Evolutionary conservation across 2,113 vertebrate genomes (phyloP), one percentile per base, ranked within the genome.

Genomic region (Phasianus colchicus): DNA sequence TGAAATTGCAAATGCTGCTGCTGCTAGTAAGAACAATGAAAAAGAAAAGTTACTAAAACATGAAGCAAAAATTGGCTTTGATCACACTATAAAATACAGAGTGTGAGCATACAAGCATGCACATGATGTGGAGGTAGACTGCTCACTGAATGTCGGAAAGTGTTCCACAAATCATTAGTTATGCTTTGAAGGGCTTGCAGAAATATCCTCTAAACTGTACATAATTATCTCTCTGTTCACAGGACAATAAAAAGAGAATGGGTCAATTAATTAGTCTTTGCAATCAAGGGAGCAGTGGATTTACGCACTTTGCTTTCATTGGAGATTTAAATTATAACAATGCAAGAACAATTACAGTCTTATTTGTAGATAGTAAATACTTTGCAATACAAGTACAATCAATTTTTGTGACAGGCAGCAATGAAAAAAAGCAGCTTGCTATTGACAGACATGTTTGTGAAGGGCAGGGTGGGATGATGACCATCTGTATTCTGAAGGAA

Each of bases 141-240:
- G 89, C 65, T 86, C 34, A 7, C 32, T 55, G 38, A 34, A 38
- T 45, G 45, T 47, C 2, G 0, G 38, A 42, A 75, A 48, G 69
- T 69, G n/a, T 34, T 81, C 82, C 43, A 57, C 43, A 71, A 60
- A 90, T 55, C 76, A 72, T 86, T 79, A 88, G 47, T 48, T 48
- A 60, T 4, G 43, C 69, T 77, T 72, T 83, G 87, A 43, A 95
- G 72, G 40, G 69, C 74, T 77, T 83, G 80, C 77, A 94, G 82
- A 19, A 90, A 57, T 61, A 83, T 32, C 63, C 65, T 73, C 66
- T 76, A 61, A 78, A 10, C 7, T 36, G 60, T 73, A 82, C 36
- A 66, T 43, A 21, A 6, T 82, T 88, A 86, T 55, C 66, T 91
- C 67, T 48, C 63, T 13, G 36, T 38, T 30, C 83, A 47, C 58